Conservation (phyloP, 2,888 invertebrate species). For the Nemotelus nigrinus region DNA sequence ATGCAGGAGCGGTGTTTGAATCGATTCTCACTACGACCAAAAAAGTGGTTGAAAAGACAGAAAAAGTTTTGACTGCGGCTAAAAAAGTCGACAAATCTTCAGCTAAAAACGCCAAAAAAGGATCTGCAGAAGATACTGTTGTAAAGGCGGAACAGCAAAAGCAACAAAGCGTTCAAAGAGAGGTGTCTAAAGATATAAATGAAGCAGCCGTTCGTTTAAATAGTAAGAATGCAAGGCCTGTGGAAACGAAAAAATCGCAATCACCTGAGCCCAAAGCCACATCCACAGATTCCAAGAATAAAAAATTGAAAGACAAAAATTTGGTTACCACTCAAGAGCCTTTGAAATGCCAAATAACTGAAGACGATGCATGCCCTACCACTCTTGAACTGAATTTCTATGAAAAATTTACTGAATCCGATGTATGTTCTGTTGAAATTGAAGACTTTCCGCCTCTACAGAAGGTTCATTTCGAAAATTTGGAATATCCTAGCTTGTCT, state of each 20-base stretch:
- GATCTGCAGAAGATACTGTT: constrained; percentile 39
- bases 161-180: not conserved
- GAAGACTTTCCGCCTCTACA: constrained; percentile 31
- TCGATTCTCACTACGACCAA: constrained; percentile 4
- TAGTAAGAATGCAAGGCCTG: not conserved
- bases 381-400: constrained; percentile 37
- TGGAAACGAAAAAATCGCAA: constrained; percentile 42
- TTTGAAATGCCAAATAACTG: not conserved
- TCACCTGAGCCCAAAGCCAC: constrained; percentile 1
- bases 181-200: not conserved
- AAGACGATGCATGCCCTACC: not conserved
- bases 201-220: not conserved
- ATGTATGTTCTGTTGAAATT: constrained; percentile 15
- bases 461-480: constrained; percentile 3
- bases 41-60: constrained; percentile 30
- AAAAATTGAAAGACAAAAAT: constrained; percentile 32
- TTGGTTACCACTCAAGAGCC: constrained; percentile 43
- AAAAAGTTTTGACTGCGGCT: constrained; percentile 6
- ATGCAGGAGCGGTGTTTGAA: constrained; percentile 17
- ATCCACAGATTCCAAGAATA: constrained; percentile 40
- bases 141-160: not conserved
- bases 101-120: constrained; percentile 39
- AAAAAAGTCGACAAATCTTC: constrained; percentile 6
- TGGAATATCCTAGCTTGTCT: constrained; percentile 44
- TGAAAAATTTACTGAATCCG: constrained; percentile 41